Evolutionary conservation across 2,888 invertebrate genomes (phyloP), one percentile per base, ranked within the genome.

Genomic region (Ophion slaviceki): DNA sequence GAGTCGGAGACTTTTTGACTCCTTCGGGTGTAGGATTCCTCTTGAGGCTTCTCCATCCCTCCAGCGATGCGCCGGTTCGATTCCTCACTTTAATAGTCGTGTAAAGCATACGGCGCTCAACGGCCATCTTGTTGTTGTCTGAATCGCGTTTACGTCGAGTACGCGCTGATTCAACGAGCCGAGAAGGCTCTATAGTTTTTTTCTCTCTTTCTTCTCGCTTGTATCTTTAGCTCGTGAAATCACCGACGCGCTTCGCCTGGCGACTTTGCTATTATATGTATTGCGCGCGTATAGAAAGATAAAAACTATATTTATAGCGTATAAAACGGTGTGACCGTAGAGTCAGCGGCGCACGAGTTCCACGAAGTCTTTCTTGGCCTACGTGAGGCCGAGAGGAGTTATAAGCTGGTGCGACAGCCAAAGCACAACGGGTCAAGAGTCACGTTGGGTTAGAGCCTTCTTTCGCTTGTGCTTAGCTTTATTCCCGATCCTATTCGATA

Each of bases 361-460:
- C 84, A 36, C 68, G 84, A 86, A 86, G 64, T 84, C 71, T 81
- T 53, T 80, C 62, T 76, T 76, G 84, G 86, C 84, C 78, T 84
- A 86, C 84, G 86, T 84, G 86, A 84, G 86, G 75, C 78, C 81
- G 81, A 72, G 81, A 67, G 47, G 77, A 80, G 80, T 82, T 70
- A 81, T 66, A 76, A 84, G 84, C 76, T 75, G 64, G 36, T 78
- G 53, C 75, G 68, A 68, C 71, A 64, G 47, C 64, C 53, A 81
- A 75, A 70, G 32, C 40, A 53, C 40, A 74, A 59, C 78, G 76
- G 84, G 86, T 86, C 86, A 86, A 86, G 84, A 81, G 84, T 86
- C 81, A 81, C 62, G 40, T 68, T 81, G 75, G 86, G 84, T 79
- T 71, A 81, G 78, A 84, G 72, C 80, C 62, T 4, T 86, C 77